Percentiles rank a stretch among this genome's conserved stretches.
phyloP scores from a whole-genome alignment of 2,113 vertebrate species.

The Mastomys coucha region DNA sequence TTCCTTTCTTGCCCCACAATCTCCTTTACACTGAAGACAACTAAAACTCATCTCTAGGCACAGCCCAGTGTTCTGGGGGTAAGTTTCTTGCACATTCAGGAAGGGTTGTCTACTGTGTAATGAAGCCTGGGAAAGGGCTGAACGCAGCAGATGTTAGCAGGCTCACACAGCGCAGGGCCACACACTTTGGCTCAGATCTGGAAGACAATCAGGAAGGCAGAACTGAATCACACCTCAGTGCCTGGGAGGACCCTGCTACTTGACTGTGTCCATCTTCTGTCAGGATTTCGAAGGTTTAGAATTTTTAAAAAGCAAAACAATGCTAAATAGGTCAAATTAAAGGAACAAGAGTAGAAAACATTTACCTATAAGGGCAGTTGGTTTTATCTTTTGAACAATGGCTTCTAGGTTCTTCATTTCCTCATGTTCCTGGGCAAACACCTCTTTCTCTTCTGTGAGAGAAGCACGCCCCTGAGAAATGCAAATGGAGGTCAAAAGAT shows the following conservation, averaged over 20 bases:
- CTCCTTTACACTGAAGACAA: background rate
- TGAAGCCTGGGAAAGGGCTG: background rate
- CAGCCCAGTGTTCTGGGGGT: background rate
- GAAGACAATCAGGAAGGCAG: background rate
- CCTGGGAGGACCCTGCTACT: background rate
- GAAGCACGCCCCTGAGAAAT: slow-evolving; percentile 91
- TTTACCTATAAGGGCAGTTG: slow-evolving; percentile 96
- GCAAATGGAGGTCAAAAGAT: slow-evolving; percentile 51
- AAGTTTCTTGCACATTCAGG: background rate
- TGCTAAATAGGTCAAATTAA: background rate
- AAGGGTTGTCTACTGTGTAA: background rate
- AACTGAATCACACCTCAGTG: background rate
- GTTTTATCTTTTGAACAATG: slow-evolving; percentile 92
- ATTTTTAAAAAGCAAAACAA: slow-evolving; percentile 31
- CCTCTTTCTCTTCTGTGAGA: slow-evolving; percentile 93
- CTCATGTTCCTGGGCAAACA: slow-evolving; percentile 93
- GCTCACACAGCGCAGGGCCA: background rate
- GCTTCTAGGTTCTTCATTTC: slow-evolving; percentile 94
- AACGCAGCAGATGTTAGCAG: background rate
- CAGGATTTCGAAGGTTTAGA: slow-evolving; percentile 30
- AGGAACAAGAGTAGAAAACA: background rate
- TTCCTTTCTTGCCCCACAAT: background rate
- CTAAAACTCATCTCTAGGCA: background rate
- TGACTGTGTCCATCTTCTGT: background rate
- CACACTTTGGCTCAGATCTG: background rate